A percentile compares a stretch with the other conserved stretches of the same genome.
These are phyloP conservation scores for Pardosa pseudoannulata DNA, from an alignment of 2,888 invertebrate genomes.

Conservation along the genomic window DNA sequence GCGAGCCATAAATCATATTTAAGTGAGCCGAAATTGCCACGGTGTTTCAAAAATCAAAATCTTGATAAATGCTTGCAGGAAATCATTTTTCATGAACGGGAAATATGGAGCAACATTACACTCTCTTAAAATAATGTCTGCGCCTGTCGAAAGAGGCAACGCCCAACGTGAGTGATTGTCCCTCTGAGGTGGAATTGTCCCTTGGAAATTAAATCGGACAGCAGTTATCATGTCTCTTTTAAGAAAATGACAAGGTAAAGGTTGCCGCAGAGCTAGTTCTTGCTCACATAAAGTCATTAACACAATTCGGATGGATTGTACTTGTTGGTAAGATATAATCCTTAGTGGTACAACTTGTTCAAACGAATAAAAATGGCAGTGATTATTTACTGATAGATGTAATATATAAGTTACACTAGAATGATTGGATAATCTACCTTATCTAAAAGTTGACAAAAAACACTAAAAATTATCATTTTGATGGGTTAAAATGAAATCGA, in stretches of 20 bases:
- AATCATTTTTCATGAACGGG: background rate
- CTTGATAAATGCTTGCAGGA: background rate
- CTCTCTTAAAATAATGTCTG: background rate
- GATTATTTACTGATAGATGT: no score
- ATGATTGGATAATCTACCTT: no score
- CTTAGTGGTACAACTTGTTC: no score
- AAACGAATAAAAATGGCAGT: no score
- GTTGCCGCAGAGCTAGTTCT: background rate
- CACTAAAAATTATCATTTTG: no score
- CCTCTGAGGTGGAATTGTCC: background rate
- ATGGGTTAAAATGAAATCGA: no score
- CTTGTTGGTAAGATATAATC: no score
- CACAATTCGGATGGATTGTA: no score
- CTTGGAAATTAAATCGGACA: conserved; percentile 12
- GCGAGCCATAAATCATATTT: background rate
- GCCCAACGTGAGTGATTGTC: background rate
- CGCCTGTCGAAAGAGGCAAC: conserved; percentile 3
- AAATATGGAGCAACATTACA: background rate
- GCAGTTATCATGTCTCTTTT: conserved; percentile 1
- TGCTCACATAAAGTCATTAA: no score
- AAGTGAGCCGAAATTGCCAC: background rate
- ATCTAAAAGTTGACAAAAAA: no score
- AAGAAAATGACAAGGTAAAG: background rate
- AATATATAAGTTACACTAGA: no score
- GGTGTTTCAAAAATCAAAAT: background rate